Evolutionary conservation across 2,113 vertebrate genomes (phyloP).

Genomic region (Perccottus glenii): DNA sequence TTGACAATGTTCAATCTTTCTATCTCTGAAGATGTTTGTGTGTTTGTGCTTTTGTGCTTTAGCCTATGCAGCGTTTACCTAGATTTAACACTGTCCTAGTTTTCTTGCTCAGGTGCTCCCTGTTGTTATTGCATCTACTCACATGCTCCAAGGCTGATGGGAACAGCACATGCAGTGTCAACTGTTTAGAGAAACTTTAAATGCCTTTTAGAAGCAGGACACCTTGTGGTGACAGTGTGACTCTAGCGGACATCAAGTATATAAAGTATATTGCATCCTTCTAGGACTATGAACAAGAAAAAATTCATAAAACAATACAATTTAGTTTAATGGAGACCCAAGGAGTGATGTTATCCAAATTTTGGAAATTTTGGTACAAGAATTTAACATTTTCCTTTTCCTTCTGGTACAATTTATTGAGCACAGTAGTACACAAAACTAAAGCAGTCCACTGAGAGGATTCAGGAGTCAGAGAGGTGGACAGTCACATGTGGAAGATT

Average conservation of each 20-base stretch:
- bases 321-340: no score
- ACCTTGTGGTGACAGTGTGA: conserved; percentile 3
- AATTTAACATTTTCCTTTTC: not conserved
- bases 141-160: conserved; percentile 43
- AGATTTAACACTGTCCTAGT: conserved; percentile 49
- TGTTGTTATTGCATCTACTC: conserved; percentile 18
- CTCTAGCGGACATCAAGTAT: not conserved
- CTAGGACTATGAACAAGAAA: no score
- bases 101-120: conserved; percentile 25
- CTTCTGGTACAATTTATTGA: not conserved
- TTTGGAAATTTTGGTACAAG: no score
- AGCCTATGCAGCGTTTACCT: conserved; percentile 26
- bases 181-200: conserved; percentile 27
- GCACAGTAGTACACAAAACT: not conserved
- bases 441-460: not conserved
- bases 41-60: conserved; percentile 7
- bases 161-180: conserved; percentile 16
- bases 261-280: no score
- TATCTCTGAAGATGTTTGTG: conserved; percentile 14
- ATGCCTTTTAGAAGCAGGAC: conserved; percentile 35
- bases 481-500: not conserved
- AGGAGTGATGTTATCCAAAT: no score
- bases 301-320: no score
- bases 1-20: conserved; percentile 24
- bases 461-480: not conserved